Evolutionary conservation across 2,113 vertebrate species (phyloP), one percentile per base, ranked within the genome.

Genomic region (Bucco capensis): DNA sequence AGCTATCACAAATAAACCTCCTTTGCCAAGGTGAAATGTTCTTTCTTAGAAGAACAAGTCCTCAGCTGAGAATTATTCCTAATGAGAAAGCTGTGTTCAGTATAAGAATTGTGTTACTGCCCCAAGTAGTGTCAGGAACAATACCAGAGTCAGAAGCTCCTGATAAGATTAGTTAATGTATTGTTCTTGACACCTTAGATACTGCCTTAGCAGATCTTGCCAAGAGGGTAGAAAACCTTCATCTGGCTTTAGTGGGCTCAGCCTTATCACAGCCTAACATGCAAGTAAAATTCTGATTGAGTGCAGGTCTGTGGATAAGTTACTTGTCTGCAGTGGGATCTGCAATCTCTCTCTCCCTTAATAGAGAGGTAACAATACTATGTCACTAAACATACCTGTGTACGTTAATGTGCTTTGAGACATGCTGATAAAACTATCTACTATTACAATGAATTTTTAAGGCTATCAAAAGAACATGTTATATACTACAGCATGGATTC

Each of bases 401-500:
- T 35, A 12, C 25, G 11, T 51, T 67, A 27, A 24, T 3, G 13
- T 24, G 10, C 38, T 80, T 82, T 83, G 37, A 73, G 21, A 10
- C 27, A 15, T 6, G 6, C 10, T 22, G 57, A 19, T 40, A 46
- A 33, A 82, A 75, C 23, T 9, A 53, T 27, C 13, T 11, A 27
- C 17, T 15, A 5, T 14, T 33, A 25, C 1, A 47, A 25, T 22
- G 47, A 47, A 19, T 60, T 74, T 71, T 71, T 21, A 58, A 74
- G 4, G 14, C 67, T 77, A 35, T 35, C 51, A 62, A 22, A 25
- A 77, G 50, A 47, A 46, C 0, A 0, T 0, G 0, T 54, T 61
- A 27, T 8, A 19, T 7, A 8, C 2, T 44, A 5, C 47, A n/a
- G 40, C 19, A 25, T 7, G 25, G 38, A 54, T 71, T 67, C 46